Percentiles rank a stretch among this genome's conserved stretches.
These are phyloP conservation scores for Girardinus metallicus DNA, from an alignment of 2,797 vertebrate species.

Conservation along the genomic window DNA sequence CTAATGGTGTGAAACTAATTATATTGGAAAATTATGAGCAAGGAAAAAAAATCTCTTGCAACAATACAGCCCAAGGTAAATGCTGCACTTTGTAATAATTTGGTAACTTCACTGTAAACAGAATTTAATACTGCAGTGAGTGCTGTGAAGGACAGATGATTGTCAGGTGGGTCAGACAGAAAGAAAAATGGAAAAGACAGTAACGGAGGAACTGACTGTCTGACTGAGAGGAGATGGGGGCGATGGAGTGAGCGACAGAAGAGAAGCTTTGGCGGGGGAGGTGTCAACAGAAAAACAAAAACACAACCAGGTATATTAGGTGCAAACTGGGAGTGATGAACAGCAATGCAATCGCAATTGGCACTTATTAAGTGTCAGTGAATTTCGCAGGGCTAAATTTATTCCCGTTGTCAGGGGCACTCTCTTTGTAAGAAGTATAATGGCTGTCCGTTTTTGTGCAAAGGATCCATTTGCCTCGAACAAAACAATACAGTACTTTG, in stretches of 20 bases:
- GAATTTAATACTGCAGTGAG: conserved; percentile 35
- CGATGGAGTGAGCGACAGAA: conserved; percentile 25
- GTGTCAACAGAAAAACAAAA: conserved; percentile 14
- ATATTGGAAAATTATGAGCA: conserved; percentile 26
- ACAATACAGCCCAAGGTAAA: conserved; percentile 50
- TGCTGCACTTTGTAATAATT: conserved; percentile 45
- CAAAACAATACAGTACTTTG: not conserved
- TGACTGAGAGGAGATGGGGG: conserved; percentile 28
- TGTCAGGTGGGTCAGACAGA: conserved; percentile 14
- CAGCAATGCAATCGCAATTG: conserved; percentile 28
- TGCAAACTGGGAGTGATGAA: conserved; percentile 31
- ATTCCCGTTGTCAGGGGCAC: conserved; percentile 48
- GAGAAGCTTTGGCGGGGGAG: conserved; percentile 6
- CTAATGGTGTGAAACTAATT: conserved; percentile 55
- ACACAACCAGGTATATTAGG: conserved; percentile 13
- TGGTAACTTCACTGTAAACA: conserved; percentile 43
- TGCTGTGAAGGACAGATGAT: conserved; percentile 26
- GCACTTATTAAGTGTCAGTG: conserved; percentile 54
- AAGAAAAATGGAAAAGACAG: conserved; percentile 9
- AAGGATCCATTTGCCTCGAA: not conserved
- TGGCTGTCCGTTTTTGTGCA: not conserved
- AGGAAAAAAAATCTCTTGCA: conserved; percentile 24
- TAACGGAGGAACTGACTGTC: conserved; percentile 24
- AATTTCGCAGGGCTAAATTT: conserved; percentile 46
- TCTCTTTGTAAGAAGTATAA: conserved; percentile 10